phyloP scores from a whole-genome alignment of 92 coral and sea anemone species.

The Umimayanthus chanpuru region DNA sequence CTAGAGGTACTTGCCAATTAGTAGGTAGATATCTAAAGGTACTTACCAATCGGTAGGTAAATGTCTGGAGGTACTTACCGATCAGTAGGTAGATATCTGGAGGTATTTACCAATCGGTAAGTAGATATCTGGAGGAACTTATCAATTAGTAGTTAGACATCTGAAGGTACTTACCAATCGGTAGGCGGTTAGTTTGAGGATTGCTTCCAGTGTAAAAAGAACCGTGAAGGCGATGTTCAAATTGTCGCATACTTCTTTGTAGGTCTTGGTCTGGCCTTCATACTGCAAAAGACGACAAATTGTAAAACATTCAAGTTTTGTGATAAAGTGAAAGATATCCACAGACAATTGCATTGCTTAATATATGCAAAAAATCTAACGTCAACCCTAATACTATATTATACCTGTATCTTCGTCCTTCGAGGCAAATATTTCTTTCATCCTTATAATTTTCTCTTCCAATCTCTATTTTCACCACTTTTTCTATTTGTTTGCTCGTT shows the following conservation, averaged over 20 bases:
- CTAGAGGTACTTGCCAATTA: background rate
- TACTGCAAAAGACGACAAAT: conserved; percentile 55
- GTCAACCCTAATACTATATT: no score
- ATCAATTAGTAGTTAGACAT: background rate
- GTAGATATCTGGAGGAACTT: background rate
- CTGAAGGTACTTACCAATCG: conserved; percentile 68
- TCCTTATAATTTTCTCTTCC: background rate
- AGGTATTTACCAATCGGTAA: background rate
- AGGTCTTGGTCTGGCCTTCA: conserved; percentile 46
- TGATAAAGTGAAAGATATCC: no score
- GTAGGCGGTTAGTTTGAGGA: conserved; percentile 81
- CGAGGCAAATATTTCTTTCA: no score
- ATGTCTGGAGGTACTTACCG: background rate
- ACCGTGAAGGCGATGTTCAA: conserved; percentile 84
- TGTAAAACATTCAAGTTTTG: background rate
- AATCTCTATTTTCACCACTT: no score
- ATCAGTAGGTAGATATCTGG: background rate
- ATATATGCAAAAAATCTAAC: no score
- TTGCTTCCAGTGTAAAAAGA: conserved; percentile 86
- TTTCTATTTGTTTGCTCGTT: no score
- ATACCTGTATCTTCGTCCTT: background rate
- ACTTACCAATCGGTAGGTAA: background rate
- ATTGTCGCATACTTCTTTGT: conserved; percentile 58
- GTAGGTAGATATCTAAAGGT: background rate
- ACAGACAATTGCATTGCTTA: no score